Percentiles rank a stretch among this genome's conserved stretches.
Evolutionary conservation across 2,113 vertebrate genomes (phyloP).

Genomic region (Chaetops frenatus): DNA sequence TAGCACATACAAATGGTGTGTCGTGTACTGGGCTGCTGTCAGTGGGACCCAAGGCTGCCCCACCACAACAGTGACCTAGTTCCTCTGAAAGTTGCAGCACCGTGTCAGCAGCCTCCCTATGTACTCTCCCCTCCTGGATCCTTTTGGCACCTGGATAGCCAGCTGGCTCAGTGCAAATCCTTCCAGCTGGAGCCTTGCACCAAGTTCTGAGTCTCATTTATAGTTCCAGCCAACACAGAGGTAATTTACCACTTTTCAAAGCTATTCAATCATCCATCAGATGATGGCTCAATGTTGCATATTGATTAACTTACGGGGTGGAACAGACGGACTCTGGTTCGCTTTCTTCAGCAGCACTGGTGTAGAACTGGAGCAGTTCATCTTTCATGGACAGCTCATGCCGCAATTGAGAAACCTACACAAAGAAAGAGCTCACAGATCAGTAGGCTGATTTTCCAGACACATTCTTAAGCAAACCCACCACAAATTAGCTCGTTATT

Average conservation of each 20-base stretch:
- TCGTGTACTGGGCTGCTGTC: not conserved
- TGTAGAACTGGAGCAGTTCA: constrained; percentile 96
- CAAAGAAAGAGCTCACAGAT: not conserved
- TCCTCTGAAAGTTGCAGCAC: rapidly evolving
- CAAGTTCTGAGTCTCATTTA: not conserved
- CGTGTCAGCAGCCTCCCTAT: not conserved
- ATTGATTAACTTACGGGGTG: constrained; percentile 80
- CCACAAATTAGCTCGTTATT: not conserved
- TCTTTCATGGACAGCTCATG: constrained; percentile 98
- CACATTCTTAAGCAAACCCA: not conserved
- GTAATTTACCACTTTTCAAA: not conserved
- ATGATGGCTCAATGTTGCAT: rapidly evolving
- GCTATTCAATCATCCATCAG: not conserved
- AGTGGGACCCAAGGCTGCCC: rapidly evolving
- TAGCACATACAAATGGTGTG: not conserved
- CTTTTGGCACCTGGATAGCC: not conserved
- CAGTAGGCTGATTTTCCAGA: not conserved
- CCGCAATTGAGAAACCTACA: constrained; percentile 92
- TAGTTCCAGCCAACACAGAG: not conserved
- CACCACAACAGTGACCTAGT: not conserved
- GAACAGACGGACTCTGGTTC: constrained; percentile 87
- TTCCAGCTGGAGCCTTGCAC: not conserved
- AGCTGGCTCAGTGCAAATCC: not conserved
- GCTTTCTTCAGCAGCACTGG: constrained; percentile 89
- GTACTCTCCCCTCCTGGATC: not conserved